A percentile compares a stretch with the other conserved stretches of the same genome.
phyloP scores from a whole-genome alignment of 2,797 vertebrate genomes.

The Sternarchorhynchus goeldii region DNA sequence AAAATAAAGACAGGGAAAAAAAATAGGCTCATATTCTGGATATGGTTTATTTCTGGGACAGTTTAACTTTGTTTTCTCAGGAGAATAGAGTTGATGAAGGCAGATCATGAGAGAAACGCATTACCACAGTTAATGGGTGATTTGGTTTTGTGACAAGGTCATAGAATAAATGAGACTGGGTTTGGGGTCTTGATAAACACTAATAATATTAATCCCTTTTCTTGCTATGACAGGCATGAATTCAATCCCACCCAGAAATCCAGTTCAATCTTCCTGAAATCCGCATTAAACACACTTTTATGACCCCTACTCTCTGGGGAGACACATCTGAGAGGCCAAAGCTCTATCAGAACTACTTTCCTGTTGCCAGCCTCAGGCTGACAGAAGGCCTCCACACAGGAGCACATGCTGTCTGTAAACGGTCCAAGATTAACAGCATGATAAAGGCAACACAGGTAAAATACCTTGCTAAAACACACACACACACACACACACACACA shows the following conservation, averaged over 20 bases:
- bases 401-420: background rate
- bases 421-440: background rate
- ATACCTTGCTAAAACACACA: background rate
- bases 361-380: too few species aligned
- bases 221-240: background rate
- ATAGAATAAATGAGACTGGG: constrained; percentile 31
- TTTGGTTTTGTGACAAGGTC: constrained; percentile 38
- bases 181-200: constrained; percentile 20
- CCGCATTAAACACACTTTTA: background rate
- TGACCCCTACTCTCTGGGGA: too few species aligned
- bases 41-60: constrained; percentile 57
- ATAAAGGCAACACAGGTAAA: background rate
- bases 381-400: background rate
- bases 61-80: constrained; percentile 55
- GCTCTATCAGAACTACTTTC: background rate
- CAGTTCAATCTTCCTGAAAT: background rate
- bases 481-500: background rate
- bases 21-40: constrained; percentile 62
- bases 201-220: constrained; percentile 11
- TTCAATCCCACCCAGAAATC: too few species aligned
- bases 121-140: constrained; percentile 15
- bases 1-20: constrained; percentile 62
- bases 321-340: background rate
- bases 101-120: constrained; percentile 38
- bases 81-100: constrained; percentile 56